A percentile compares a stretch with the other conserved stretches of the same genome.
These are phyloP conservation scores for Archips crataeganus DNA, from an alignment of 2,888 invertebrate species.

Conservation along the genomic window DNA sequence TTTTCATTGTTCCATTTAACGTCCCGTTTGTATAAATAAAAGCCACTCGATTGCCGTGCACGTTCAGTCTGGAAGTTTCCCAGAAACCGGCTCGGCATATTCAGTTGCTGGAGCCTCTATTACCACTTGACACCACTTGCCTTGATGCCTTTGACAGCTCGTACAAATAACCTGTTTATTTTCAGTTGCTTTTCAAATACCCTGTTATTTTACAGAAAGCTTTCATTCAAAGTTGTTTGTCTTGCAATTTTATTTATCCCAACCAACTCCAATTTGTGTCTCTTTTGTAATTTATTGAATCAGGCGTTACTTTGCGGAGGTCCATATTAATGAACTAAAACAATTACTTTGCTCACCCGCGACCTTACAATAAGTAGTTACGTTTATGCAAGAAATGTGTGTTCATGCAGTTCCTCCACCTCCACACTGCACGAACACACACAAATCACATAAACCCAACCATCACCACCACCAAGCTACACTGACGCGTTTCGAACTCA, in stretches of 20 bases:
- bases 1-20: constrained; percentile 15
- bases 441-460: no score
- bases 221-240: neutral
- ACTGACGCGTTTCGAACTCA: no score
- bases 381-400: no score
- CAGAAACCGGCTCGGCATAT: constrained; percentile 10
- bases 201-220: neutral
- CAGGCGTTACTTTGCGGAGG: no score
- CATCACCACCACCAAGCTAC: no score
- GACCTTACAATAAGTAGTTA: no score
- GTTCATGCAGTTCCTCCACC: no score
- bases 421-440: no score
- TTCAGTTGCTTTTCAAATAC: neutral
- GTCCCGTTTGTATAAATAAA: constrained; percentile 25
- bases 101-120: neutral
- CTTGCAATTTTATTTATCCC: neutral
- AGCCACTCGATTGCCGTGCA: constrained; percentile 18
- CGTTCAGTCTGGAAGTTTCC: constrained; percentile 13
- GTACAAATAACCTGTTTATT: neutral
- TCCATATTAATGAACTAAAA: no score
- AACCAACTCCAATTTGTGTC: neutral
- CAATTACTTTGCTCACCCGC: no score
- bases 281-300: no score
- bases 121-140: neutral
- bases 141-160: neutral